A percentile compares a stretch with the other conserved stretches of the same genome.
These are phyloP conservation scores for Solenodon paradoxus DNA, from an alignment of 2,113 vertebrate genomes.

Conservation along the genomic window DNA sequence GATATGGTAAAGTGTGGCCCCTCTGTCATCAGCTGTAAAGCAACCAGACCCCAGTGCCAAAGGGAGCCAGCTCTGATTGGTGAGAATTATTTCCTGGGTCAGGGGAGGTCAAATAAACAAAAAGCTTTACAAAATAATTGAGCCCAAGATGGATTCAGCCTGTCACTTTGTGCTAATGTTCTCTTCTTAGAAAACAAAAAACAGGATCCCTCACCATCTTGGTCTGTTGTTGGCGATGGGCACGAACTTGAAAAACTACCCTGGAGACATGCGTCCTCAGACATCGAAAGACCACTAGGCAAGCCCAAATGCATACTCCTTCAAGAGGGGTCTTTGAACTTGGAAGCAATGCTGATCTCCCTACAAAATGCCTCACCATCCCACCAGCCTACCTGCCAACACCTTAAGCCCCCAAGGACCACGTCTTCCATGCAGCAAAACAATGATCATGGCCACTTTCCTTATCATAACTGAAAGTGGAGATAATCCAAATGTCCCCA, in stretches of 20 bases:
- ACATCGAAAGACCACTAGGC: background rate
- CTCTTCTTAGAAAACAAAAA: background rate
- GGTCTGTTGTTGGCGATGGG: background rate
- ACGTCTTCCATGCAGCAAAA: background rate
- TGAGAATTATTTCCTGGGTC: constrained; percentile 49
- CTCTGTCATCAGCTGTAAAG: constrained; percentile 28
- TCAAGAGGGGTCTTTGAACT: background rate
- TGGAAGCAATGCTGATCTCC: too few species aligned
- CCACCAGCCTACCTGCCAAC: background rate
- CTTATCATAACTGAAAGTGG: background rate
- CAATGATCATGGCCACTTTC: background rate
- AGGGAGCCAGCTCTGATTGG: constrained; percentile 23
- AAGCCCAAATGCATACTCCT: background rate
- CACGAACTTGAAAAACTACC: background rate
- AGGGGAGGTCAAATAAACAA: constrained; percentile 26
- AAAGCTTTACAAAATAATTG: constrained; percentile 18
- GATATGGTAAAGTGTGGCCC: background rate
- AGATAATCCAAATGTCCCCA: background rate
- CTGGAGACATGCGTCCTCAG: background rate
- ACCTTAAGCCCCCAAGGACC: background rate
- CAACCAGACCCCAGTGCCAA: constrained; percentile 23
- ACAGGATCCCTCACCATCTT: background rate
- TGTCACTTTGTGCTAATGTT: background rate
- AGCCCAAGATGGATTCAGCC: background rate
- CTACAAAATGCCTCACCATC: background rate